phyloP scores from a whole-genome alignment of 2,113 vertebrate species.

The Athene noctua region DNA sequence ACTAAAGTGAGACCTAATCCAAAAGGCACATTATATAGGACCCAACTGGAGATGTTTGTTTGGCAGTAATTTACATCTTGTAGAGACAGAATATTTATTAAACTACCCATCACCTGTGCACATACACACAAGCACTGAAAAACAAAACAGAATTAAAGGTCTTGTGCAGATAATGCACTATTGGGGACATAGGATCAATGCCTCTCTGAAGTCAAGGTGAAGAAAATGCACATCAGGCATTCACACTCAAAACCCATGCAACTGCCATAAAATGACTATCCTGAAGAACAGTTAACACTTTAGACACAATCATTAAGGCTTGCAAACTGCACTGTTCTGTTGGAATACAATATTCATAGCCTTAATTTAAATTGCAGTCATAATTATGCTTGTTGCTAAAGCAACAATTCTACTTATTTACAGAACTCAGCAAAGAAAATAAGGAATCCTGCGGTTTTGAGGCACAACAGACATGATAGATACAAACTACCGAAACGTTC shows the following conservation, averaged over 20 bases:
- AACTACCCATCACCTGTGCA: background rate
- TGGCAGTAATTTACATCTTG: background rate
- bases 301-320: background rate
- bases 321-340: background rate
- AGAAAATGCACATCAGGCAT: background rate
- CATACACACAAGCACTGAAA: background rate
- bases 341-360: background rate
- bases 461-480: background rate
- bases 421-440: background rate
- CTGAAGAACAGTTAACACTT: background rate
- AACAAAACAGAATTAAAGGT: background rate
- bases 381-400: slow-evolving; percentile 43
- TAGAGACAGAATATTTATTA: background rate
- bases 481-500: background rate
- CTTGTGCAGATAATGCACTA: background rate
- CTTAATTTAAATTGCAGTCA: slow-evolving; percentile 23
- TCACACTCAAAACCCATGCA: background rate
- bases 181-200: rapidly evolving
- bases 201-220: background rate
- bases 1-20: background rate
- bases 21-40: background rate
- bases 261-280: background rate
- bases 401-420: slow-evolving; percentile 8
- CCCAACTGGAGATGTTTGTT: background rate
- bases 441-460: background rate